Percentiles rank a stretch among this genome's conserved stretches.
These are phyloP conservation scores for Campopleginae sp. DNA, from an alignment of 2,888 invertebrate genomes.

Conservation along the genomic window DNA sequence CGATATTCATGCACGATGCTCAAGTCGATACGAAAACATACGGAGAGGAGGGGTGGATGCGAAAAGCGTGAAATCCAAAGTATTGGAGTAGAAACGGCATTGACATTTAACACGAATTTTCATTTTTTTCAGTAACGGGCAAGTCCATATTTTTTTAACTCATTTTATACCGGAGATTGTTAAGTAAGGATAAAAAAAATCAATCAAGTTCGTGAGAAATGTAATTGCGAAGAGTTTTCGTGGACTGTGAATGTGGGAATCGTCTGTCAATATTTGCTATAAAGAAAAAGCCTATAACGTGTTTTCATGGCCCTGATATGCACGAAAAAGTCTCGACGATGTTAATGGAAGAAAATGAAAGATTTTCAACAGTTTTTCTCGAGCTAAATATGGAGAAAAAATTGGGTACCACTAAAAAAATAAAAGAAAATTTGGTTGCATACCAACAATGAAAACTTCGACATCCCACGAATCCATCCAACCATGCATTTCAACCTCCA, in stretches of 20 bases:
- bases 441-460: neutral
- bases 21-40: neutral
- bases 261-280: neutral
- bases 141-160: neutral
- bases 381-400: neutral
- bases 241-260: neutral
- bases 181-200: neutral
- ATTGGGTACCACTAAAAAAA: neutral
- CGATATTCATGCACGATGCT: neutral
- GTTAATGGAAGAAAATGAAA: neutral
- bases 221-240: neutral
- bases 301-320: neutral
- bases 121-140: neutral
- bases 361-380: neutral
- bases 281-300: neutral
- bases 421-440: neutral
- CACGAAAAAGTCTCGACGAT: neutral
- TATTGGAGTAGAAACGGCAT: neutral
- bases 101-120: neutral
- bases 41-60: neutral
- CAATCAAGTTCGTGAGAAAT: neutral
- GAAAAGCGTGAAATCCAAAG: neutral
- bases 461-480: slow-evolving; percentile 6
- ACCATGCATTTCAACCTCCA: slow-evolving; percentile 2
- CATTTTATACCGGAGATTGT: neutral